Base-by-base conservation (phyloP, 2,888 invertebrate species). In the Sesia apiformis region DNA sequence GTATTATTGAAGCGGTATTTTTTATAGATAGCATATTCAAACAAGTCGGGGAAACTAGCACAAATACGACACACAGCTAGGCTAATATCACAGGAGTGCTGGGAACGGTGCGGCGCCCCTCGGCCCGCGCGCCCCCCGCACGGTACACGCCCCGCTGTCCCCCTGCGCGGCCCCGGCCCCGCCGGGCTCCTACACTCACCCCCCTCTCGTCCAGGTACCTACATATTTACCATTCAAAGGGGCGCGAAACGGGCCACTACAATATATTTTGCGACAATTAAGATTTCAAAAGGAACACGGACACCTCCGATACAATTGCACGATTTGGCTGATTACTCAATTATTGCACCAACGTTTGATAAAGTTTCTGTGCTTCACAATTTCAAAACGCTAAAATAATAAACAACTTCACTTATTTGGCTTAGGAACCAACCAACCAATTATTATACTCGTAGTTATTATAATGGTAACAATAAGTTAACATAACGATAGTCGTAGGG, bases 51-150 rank as follows among this genome's bases (percentile, higher is more conserved):
- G 73, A 81, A 85, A 83, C 85, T 87, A 87, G 88, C 86, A 87
- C 86, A 84, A 84, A 87, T 83, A 87, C 88, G 80, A 87, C 84
- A 86, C 82, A 84, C 81, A 86, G 84, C 86, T 89, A 89, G 85
- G 84, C 88, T 89, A 89, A 89, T 89, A 89, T 89, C 88, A 89
- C 88, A 89, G 88, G 81, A 84, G 86, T 86, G 81, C 88, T 82
- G 87, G 86, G 87, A 88, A 86, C 86, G 84, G 84, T 73, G 80
- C 83, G 73, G 72, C 74, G 70, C 70, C 72, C 66, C 68, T 63
- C 66, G 64, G 61, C 63, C 59, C 61, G 52, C 61, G 55, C 61
- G 61, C 58, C 58, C 63, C 57, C 58, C 61, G 57, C 58, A 58
- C 60, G 57, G 60, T 53, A 57, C 56, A 57, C 58, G 58, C 56